These are phyloP conservation scores for Griposia aprilina DNA, from an alignment of 2,888 invertebrate species.

Conservation along the genomic window DNA sequence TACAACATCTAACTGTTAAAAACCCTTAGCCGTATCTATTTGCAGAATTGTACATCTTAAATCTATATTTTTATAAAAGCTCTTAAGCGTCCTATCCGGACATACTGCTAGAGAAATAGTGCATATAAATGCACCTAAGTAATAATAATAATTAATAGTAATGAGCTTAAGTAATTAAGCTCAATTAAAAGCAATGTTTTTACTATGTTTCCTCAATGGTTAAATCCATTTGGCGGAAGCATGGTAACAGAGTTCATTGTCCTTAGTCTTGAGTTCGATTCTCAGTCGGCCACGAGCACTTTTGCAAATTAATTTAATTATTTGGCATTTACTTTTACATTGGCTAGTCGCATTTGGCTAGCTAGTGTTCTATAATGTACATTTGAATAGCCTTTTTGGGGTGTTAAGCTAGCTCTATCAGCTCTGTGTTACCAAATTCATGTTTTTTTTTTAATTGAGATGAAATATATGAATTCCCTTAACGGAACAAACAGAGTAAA, in stretches of 20 bases:
- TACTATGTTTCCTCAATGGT: not conserved
- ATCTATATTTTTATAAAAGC: not conserved
- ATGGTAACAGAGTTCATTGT: conserved; percentile 5
- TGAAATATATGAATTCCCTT: not conserved
- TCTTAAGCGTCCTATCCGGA: too few relatives aligned
- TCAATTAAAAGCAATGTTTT: conserved; percentile 15
- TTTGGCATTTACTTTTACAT: conserved; percentile 1
- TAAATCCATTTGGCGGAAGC: not conserved
- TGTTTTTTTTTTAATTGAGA: not conserved
- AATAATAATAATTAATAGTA: too few relatives aligned
- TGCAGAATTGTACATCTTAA: not conserved
- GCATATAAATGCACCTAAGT: not conserved
- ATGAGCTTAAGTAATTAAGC: not conserved
- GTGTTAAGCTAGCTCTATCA: too few relatives aligned
- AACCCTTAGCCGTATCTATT: not conserved
- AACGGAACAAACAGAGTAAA: not conserved
- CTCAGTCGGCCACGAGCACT: conserved; percentile 13
- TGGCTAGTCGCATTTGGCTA: not conserved
- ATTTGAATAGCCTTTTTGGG: not conserved
- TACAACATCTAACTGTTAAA: not conserved
- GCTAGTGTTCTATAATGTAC: not conserved
- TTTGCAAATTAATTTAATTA: conserved; percentile 35
- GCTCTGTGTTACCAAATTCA: too few relatives aligned
- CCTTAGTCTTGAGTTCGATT: not conserved
- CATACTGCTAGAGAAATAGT: not conserved